Base-by-base conservation (phyloP, 2,113 vertebrate species). In the Apeltes quadracus region DNA sequence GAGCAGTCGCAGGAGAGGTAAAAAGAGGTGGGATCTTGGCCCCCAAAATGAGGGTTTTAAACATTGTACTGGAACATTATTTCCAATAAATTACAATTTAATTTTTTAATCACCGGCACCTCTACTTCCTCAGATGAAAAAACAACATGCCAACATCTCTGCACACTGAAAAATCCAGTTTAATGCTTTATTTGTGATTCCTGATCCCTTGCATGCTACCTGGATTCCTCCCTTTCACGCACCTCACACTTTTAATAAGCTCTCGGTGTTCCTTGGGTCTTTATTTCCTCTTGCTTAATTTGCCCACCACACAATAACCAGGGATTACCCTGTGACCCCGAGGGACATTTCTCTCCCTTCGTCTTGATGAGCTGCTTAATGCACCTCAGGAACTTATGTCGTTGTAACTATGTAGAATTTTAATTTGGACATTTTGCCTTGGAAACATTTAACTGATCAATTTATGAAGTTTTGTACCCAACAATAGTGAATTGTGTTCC, bases 291-390 rank as follows among this genome's bases (percentile, higher is more conserved):
- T 55, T 32, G 63, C 73, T 71, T 93, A 91, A 92, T 93, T 92
- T 62, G 82, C 46, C 76, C 70, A 27, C 58, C 71, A 78, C 61
- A 80, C 86, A 83, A 76, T 87, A 80, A 77, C 69, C 77, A 56
- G 51, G 82, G 76, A 85, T 91, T 87, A 87, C 78, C 88, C 85
- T 78, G 59, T 86, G 78, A 92, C 88, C 89, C 61, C 57, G 6
- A 41, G 73, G 84, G 75, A 75, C 79, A 77, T 78, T 72, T 79
- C 72, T 83, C 44, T 84, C 50, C 36, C 54, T 75, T 82, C 72
- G 74, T 67, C 65, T 64, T 91, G 90, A 92, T 88, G 88, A 92
- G 85, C 72, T 58, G 77, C 71, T 72, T 67, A 81, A 66, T 72
- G 48, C 27, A 53, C 46, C 66, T 54, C 57, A 36, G 29, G 62